Evolutionary conservation across 2,888 invertebrate species (phyloP), one percentile per base, ranked within the genome.

Genomic region (Zonitis immaculata): DNA sequence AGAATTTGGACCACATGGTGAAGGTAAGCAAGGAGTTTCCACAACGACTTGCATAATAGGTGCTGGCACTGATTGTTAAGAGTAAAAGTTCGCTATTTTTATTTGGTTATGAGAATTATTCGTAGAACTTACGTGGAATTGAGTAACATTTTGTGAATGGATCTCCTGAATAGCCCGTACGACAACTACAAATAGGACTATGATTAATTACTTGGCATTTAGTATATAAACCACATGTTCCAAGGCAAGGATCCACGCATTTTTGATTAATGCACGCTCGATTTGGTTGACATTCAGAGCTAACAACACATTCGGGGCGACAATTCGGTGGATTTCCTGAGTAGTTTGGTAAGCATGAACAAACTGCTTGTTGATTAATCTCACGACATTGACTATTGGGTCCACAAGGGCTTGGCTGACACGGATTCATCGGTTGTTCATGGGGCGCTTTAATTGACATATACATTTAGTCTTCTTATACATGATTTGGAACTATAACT

Each of bases 1-100:
- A 6, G 90, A 85, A 69, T 88, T 86, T 18, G 85, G 82, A 12
- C 91, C 91, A 71, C 91, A 91, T 1, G 90, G 89, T 30, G 88
- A 86, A 16, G 89, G 89, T 49, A 83, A 68, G 69, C 91, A 91
- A 47, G 89, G 88, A 75, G 88, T 83, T 39, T 78, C 80, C 45
- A 73, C 68, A 39, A 51, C 45, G 32, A 57, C 60, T 46, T 49
- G 28, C n/a, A 76, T 76, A 42, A 73, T 70, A 56, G 57, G 57
- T 30, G 63, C 56, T 26, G 69, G 66, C 35, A 61, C 66, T 67
- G 60, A 56, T 67, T n/a, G n/a, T n/a, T n/a, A n/a, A n/a, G 54
- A 46, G 45, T 44, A 35, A 42, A 42, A 52, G 30, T 63, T n/a
- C n/a, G n/a, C n/a, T n/a, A n/a, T n/a, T n/a, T n/a, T n/a, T n/a